phyloP scores from a whole-genome alignment of 2,797 vertebrate species.

The Cichlasoma orientale region DNA sequence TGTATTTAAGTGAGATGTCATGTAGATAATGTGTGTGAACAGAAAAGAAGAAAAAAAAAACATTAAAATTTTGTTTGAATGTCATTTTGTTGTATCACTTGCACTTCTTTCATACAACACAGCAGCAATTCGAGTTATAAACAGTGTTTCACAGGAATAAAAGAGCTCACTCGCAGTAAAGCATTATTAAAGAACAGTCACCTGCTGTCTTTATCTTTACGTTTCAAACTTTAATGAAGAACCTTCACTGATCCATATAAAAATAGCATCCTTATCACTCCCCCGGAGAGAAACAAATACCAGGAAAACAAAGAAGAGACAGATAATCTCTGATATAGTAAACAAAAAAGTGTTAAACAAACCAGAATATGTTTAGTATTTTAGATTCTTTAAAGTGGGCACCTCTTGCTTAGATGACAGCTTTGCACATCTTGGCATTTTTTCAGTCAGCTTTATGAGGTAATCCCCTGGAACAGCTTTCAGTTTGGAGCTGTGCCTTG shows the following conservation, averaged over 20 bases:
- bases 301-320: not conserved
- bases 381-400: too few species aligned
- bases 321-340: not conserved
- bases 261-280: not conserved
- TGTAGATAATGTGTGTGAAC: conserved; percentile 32
- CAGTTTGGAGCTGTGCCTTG: too few species aligned
- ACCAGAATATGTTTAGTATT: too few species aligned
- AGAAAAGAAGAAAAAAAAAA: not conserved
- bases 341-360: too few species aligned
- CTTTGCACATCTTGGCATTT: too few species aligned
- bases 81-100: not conserved
- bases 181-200: too few species aligned
- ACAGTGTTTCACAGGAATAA: not conserved
- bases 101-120: not conserved
- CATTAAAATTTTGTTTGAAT: not conserved
- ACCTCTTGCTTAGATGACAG: too few species aligned
- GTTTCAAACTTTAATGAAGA: too few species aligned
- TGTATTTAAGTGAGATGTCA: conserved; percentile 18
- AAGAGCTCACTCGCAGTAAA: not conserved
- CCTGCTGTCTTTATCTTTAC: too few species aligned
- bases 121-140: not conserved
- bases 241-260: not conserved
- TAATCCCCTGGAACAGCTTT: too few species aligned
- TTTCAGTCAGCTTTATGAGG: too few species aligned
- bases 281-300: not conserved